These are phyloP conservation scores for Peromyscus melanophrys DNA, from an alignment of 2,797 vertebrate species.

Conservation along the genomic window DNA sequence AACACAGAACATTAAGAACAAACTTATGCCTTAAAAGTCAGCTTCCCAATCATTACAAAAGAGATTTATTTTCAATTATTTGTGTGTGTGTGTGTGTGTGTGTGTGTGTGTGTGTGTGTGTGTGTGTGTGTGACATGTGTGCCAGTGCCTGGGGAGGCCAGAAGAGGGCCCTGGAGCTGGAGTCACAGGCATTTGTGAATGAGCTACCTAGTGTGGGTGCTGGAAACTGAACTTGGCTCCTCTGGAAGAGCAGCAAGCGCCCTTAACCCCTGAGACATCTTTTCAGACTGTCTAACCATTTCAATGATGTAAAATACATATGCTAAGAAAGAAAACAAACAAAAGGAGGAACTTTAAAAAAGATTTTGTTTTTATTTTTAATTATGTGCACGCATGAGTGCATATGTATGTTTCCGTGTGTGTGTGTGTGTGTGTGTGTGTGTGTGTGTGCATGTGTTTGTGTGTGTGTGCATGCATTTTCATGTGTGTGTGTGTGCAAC, in stretches of 20 bases:
- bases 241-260: not conserved
- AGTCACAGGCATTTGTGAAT: not conserved
- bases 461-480: not conserved
- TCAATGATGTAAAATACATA: not conserved
- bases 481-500: not conserved
- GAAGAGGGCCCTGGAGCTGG: not conserved
- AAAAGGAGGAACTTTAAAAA: not conserved
- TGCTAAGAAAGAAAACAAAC: not conserved
- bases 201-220: not conserved
- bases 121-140: not conserved
- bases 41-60: not conserved
- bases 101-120: not conserved
- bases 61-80: not conserved
- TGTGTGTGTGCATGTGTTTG: too few species aligned
- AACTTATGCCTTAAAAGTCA: not conserved
- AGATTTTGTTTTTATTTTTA: not conserved
- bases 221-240: not conserved
- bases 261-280: not conserved
- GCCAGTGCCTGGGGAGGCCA: not conserved
- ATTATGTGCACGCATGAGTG: not conserved
- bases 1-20: not conserved
- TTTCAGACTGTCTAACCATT: not conserved
- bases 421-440: not conserved
- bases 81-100: not conserved
- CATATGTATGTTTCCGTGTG: not conserved